These are phyloP conservation scores for Papilio aristodemus DNA, from an alignment of 1,140 invertebrate species.

Conservation along the genomic window DNA sequence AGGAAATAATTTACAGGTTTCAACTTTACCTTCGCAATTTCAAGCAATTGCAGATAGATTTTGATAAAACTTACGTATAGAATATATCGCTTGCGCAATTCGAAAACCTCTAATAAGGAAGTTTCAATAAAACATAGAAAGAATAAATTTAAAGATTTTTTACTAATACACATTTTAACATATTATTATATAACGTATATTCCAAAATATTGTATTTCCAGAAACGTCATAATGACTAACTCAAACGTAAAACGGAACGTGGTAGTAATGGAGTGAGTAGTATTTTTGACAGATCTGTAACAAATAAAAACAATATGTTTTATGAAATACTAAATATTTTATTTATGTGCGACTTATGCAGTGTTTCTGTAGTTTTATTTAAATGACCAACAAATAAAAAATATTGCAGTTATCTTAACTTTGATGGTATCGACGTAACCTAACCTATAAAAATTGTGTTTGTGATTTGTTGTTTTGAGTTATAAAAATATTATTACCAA, in stretches of 20 bases:
- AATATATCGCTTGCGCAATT: too few relatives aligned
- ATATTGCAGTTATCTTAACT: not conserved
- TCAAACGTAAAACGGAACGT: not conserved
- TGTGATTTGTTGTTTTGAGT: conserved; percentile 5
- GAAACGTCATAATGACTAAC: too few relatives aligned
- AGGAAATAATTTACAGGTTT: too few relatives aligned
- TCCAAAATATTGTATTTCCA: too few relatives aligned
- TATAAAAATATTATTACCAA: not conserved
- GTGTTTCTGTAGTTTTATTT: not conserved
- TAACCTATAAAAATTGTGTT: conserved; percentile 19
- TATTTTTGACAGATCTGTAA: conserved; percentile 15
- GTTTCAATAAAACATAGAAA: too few relatives aligned
- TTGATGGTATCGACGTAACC: conserved; percentile 13
- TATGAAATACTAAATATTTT: not conserved
- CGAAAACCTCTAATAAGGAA: too few relatives aligned
- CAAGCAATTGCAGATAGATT: too few relatives aligned
- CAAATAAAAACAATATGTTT: conserved; percentile 26
- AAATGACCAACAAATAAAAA: not conserved
- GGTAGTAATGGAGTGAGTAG: not conserved
- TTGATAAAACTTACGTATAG: too few relatives aligned
- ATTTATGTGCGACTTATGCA: not conserved
- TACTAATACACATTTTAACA: too few relatives aligned
- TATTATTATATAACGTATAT: too few relatives aligned
- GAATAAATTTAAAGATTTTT: too few relatives aligned
- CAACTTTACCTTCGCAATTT: too few relatives aligned